Evolutionary conservation across 30 jellyfish, hydroid and myxozoan species (phyloP).

Genomic region (Rhopilema esculentum): DNA sequence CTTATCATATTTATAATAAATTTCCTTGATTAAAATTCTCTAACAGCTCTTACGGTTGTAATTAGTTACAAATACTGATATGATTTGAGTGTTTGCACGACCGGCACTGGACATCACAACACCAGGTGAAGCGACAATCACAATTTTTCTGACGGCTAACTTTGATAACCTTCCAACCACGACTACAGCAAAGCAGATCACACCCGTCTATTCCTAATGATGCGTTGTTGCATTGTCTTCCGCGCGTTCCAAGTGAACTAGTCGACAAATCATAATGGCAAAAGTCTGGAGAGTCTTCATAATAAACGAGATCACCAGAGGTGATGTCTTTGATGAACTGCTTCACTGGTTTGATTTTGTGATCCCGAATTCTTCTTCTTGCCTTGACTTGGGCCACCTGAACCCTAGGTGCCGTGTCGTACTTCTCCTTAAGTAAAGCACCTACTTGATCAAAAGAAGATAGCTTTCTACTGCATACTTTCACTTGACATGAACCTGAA

Average conservation of each 20-base stretch:
- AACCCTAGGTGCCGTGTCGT: slow-evolving; percentile 92
- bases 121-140: slow-evolving; percentile 92
- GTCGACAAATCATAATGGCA: slow-evolving; percentile 76
- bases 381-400: slow-evolving; percentile 80
- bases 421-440: slow-evolving; percentile 74
- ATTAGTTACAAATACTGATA: slow-evolving; percentile 67
- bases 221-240: slow-evolving; percentile 86
- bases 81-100: slow-evolving; percentile 72
- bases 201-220: slow-evolving; percentile 97
- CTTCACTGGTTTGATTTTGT: slow-evolving; percentile 74
- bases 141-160: slow-evolving; percentile 82
- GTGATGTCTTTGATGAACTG: slow-evolving; percentile 76
- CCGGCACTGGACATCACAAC: slow-evolving; percentile 88
- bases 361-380: slow-evolving; percentile 64
- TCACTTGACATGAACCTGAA: slow-evolving; percentile 94
- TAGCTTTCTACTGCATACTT: slow-evolving; percentile 74
- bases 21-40: slow-evolving; percentile 30
- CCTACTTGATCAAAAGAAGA: slow-evolving; percentile 67
- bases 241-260: slow-evolving; percentile 88
- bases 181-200: slow-evolving; percentile 89
- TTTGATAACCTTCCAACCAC: slow-evolving; percentile 85
- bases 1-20: neutral
- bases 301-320: slow-evolving; percentile 77
- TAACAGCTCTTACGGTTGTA: neutral
- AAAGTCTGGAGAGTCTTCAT: slow-evolving; percentile 92